A percentile compares a stretch with the other conserved stretches of the same genome.
Evolutionary conservation across 2,113 vertebrate genomes (phyloP).

Genomic region (Myxocyprinus asiaticus): DNA sequence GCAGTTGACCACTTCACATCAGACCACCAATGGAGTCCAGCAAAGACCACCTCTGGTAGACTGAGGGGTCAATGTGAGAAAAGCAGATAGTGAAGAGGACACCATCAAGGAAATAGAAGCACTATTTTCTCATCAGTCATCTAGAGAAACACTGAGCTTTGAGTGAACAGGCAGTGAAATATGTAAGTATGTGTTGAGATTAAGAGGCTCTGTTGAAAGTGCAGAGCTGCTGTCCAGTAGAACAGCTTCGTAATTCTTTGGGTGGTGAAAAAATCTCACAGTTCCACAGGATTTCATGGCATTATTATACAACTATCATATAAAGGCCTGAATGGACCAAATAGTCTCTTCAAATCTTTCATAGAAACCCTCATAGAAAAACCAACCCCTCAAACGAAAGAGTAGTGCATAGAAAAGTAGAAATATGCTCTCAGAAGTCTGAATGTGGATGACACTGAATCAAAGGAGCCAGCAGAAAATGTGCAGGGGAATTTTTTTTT

Average conservation of each 20-base stretch:
- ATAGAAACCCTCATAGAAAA: too few relatives aligned
- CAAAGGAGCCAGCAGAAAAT: neutral
- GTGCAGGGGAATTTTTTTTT: neutral
- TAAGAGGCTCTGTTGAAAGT: constrained; percentile 51
- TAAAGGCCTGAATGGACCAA: neutral
- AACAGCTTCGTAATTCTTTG: constrained; percentile 32
- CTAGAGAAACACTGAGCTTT: constrained; percentile 55
- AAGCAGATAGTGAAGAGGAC: constrained; percentile 22
- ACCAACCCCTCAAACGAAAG: too few relatives aligned
- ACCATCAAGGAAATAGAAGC: constrained; percentile 14
- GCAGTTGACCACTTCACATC: constrained; percentile 53
- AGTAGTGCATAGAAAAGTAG: neutral
- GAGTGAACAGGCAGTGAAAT: constrained; percentile 50
- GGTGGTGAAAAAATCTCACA: constrained; percentile 18
- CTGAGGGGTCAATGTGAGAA: neutral
- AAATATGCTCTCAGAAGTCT: neutral
- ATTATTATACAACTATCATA: neutral
- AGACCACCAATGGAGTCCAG: constrained; percentile 56
- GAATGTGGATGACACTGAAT: neutral
- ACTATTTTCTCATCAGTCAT: constrained; percentile 53
- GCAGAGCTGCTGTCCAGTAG: constrained; percentile 39
- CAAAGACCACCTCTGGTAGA: constrained; percentile 30
- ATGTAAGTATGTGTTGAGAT: constrained; percentile 52
- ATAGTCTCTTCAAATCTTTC: too few relatives aligned
- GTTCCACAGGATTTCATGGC: neutral